Evolutionary conservation across 2,113 vertebrate species (phyloP).

Genomic region (Muscicapa adusta): DNA sequence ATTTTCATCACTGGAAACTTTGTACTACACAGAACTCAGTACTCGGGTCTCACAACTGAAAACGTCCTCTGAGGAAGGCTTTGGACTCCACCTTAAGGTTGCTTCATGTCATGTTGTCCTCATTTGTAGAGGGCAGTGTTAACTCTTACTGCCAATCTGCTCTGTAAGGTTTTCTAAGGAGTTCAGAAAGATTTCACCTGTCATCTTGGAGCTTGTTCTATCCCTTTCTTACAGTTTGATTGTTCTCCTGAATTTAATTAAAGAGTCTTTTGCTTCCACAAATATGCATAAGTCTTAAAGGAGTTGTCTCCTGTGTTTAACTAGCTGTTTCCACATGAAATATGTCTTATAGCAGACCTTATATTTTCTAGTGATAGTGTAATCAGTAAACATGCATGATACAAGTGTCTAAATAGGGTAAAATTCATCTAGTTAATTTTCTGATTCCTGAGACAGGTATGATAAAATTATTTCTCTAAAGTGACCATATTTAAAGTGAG

Average conservation of each 20-base stretch:
- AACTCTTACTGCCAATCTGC: neutral
- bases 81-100: constrained; percentile 4
- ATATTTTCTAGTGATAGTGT: neutral
- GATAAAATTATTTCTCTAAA: neutral
- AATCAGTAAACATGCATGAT: neutral
- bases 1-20: neutral
- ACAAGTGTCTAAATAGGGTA: neutral
- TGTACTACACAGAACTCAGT: neutral
- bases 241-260: neutral
- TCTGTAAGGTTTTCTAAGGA: neutral
- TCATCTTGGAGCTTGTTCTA: neutral
- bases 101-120: neutral
- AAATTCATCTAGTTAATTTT: neutral
- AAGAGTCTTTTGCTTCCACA: neutral
- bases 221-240: neutral
- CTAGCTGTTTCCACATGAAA: neutral
- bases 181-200: neutral
- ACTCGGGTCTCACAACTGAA: neutral
- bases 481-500: neutral
- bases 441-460: neutral
- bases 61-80: neutral
- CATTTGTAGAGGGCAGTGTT: neutral
- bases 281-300: neutral
- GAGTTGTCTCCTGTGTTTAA: neutral
- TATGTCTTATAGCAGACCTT: neutral